Percentiles rank a stretch among this genome's conserved stretches.
Evolutionary conservation across 2,888 invertebrate species (phyloP).

Genomic region (Belgica antarctica): DNA sequence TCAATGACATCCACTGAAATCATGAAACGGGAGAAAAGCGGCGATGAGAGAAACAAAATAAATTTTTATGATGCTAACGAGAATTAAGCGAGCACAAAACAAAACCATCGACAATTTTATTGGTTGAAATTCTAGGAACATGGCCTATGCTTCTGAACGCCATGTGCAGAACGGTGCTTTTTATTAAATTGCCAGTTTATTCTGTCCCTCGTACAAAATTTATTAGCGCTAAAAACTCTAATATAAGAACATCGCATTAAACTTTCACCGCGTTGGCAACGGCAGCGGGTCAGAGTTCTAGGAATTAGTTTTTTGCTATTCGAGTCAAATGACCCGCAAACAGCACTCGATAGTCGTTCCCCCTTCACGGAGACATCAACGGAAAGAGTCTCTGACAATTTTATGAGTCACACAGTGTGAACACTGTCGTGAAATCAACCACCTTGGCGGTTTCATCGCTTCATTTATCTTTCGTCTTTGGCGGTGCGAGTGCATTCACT

Average conservation of each 20-base stretch:
- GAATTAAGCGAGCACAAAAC: neutral
- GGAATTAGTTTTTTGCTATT: slow-evolving; percentile 13
- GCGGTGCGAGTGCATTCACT: slow-evolving; percentile 3
- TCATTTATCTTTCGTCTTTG: neutral
- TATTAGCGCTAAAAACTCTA: neutral
- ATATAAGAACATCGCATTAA: too few species aligned
- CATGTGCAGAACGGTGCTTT: neutral
- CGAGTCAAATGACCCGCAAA: slow-evolving; percentile 1
- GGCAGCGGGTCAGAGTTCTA: neutral
- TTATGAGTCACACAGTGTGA: neutral
- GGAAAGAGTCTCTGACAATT: slow-evolving; percentile 4
- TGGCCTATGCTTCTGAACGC: neutral
- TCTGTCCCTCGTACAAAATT: neutral
- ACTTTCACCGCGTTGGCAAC: neutral
- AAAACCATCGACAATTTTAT: slow-evolving; percentile 11
- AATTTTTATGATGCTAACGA: slow-evolving; percentile 2
- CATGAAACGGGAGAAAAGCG: neutral
- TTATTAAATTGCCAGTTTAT: too few species aligned
- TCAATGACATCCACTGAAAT: slow-evolving; percentile 29
- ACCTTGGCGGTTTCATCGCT: neutral
- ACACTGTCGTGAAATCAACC: neutral
- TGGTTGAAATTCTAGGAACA: slow-evolving; percentile 13
- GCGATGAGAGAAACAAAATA: neutral
- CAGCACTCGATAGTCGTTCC: neutral
- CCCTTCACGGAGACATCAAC: neutral